These are phyloP conservation scores for Dromas ardeola DNA, from an alignment of 2,113 vertebrate species.

Conservation along the genomic window DNA sequence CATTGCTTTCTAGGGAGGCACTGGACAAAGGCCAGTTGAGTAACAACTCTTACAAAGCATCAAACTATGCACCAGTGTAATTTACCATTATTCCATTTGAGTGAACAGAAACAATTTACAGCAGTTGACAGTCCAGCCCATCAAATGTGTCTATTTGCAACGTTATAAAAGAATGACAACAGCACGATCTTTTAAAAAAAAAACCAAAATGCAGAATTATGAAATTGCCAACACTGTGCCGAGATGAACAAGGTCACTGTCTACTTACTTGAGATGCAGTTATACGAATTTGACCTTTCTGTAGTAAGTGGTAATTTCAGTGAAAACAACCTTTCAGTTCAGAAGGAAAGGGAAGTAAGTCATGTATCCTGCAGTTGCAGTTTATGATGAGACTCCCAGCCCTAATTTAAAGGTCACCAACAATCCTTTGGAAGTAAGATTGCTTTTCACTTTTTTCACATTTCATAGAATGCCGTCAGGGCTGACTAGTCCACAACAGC, in stretches of 20 bases:
- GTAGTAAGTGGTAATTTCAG: slow-evolving; percentile 38
- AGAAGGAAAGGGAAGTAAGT: neutral
- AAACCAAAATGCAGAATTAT: neutral
- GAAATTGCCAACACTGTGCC: neutral
- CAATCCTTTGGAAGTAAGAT: slow-evolving; percentile 1
- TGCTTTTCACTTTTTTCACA: neutral
- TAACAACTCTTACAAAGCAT: neutral
- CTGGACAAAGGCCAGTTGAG: neutral
- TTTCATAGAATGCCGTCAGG: neutral
- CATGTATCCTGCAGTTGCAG: neutral
- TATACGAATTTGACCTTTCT: slow-evolving; percentile 25
- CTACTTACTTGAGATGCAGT: neutral
- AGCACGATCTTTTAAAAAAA: neutral
- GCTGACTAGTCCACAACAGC: neutral
- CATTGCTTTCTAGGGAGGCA: neutral
- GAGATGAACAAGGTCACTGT: neutral
- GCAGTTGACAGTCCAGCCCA: neutral
- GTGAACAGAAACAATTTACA: neutral
- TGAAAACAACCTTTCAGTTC: slow-evolving; percentile 19
- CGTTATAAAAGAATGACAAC: neutral
- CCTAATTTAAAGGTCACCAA: slow-evolving; percentile 54
- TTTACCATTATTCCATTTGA: neutral
- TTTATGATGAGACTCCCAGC: slow-evolving; percentile 43
- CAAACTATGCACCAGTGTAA: neutral
- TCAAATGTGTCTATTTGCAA: neutral